Percentiles rank a stretch among this genome's conserved stretches.
Evolutionary conservation across 2,797 vertebrate genomes (phyloP).

Genomic region (Malurus leucopterus): DNA sequence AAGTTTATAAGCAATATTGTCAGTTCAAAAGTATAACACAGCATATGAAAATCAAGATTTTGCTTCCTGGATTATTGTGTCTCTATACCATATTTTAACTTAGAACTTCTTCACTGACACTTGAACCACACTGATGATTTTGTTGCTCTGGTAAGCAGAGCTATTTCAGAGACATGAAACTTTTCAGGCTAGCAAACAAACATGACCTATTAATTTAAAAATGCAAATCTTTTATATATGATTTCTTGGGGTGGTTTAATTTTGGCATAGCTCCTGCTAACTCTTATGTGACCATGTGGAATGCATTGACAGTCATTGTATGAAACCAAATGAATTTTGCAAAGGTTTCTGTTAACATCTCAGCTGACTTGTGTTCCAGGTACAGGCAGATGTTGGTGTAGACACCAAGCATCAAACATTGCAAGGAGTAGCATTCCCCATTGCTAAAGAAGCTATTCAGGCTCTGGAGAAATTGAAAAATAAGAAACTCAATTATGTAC

Average conservation of each 20-base stretch:
- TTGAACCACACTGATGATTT: neutral
- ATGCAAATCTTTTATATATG: neutral
- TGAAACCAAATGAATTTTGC: neutral
- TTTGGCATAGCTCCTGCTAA: neutral
- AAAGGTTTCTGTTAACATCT: neutral
- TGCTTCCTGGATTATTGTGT: neutral
- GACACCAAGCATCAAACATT: constrained; percentile 94
- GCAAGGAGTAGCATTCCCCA: constrained; percentile 92
- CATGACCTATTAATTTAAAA: neutral
- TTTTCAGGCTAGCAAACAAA: neutral
- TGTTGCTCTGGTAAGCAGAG: neutral
- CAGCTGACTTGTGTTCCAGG: constrained; percentile 71
- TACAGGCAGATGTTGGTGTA: constrained; percentile 88
- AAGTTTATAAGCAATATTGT: neutral
- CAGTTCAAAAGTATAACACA: neutral
- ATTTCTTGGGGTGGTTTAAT: neutral
- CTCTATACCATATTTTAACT: neutral
- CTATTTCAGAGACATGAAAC: neutral
- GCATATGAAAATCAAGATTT: neutral
- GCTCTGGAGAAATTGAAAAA: constrained; percentile 86
- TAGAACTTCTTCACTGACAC: neutral
- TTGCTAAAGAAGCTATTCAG: constrained; percentile 84
- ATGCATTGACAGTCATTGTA: neutral
- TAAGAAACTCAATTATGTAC: constrained; percentile 90
- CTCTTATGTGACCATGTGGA: neutral